These are phyloP conservation scores for Ligdia adustata DNA, from an alignment of 2,888 invertebrate species.

Conservation along the genomic window DNA sequence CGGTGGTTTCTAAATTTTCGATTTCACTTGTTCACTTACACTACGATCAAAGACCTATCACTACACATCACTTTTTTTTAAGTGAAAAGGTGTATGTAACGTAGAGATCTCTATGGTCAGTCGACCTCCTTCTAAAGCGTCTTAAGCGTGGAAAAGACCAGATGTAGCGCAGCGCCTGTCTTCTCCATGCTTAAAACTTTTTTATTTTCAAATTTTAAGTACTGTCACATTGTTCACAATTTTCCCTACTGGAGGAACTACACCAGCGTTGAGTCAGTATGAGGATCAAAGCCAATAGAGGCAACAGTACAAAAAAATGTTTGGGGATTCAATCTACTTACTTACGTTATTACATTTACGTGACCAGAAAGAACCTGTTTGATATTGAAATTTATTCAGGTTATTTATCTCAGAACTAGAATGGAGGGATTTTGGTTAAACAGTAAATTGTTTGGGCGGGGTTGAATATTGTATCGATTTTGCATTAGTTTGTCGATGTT, in stretches of 20 bases:
- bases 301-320: constrained; percentile 62
- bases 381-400: constrained; percentile 61
- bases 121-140: too few relatives aligned
- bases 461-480: constrained; percentile 32
- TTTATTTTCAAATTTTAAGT: too few relatives aligned
- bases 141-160: too few relatives aligned
- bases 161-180: too few relatives aligned
- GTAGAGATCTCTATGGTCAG: too few relatives aligned
- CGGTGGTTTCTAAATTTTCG: too few relatives aligned
- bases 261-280: constrained; percentile 43
- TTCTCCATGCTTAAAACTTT: too few relatives aligned
- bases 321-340: constrained; percentile 69
- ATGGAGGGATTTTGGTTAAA: constrained; percentile 47
- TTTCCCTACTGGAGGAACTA: not conserved
- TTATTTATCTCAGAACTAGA: constrained; percentile 46
- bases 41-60: too few relatives aligned
- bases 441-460: constrained; percentile 41
- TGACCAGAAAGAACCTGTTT: constrained; percentile 59
- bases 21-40: too few relatives aligned
- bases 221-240: too few relatives aligned
- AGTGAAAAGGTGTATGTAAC: too few relatives aligned
- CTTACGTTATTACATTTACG: constrained; percentile 67
- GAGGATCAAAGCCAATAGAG: constrained; percentile 59
- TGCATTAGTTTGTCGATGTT: constrained; percentile 5
- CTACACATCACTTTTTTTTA: too few relatives aligned